phyloP scores from a whole-genome alignment of 2,797 vertebrate genomes.

The Helicolenus hilgendorfi region DNA sequence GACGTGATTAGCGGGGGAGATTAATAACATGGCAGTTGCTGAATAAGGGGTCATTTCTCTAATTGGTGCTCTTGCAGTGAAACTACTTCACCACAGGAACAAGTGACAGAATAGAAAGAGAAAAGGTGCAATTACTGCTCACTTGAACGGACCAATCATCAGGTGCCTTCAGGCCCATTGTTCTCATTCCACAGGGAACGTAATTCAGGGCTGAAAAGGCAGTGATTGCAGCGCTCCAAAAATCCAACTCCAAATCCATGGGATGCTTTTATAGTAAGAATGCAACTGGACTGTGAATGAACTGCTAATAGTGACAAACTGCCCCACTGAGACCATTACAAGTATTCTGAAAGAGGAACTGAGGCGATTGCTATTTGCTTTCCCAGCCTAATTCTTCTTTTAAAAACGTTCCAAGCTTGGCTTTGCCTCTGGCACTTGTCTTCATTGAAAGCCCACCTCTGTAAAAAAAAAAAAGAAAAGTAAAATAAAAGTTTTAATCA shows the following conservation, averaged over 20 bases:
- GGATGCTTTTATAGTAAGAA: conserved; percentile 55
- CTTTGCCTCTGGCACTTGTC: background rate
- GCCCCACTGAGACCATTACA: conserved; percentile 43
- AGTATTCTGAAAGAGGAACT: conserved; percentile 41
- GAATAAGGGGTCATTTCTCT: background rate
- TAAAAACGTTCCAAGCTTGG: background rate
- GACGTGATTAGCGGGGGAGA: background rate
- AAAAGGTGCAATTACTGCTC: conserved; percentile 34
- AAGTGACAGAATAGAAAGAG: background rate
- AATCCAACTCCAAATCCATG: conserved; percentile 55
- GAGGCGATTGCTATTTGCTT: conserved; percentile 42
- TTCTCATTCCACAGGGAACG: conserved; percentile 23
- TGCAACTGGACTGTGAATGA: conserved; percentile 69
- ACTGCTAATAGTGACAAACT: conserved; percentile 78
- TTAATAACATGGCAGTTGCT: background rate
- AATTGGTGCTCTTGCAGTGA: background rate
- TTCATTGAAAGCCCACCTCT: conserved; percentile 22
- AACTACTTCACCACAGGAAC: background rate
- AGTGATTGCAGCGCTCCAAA: conserved; percentile 59
- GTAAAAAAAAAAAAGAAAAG: background rate
- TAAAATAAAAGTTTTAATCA: conserved; percentile 7
- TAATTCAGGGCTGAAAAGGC: conserved; percentile 60
- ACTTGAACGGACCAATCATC: conserved; percentile 39
- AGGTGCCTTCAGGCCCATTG: conserved; percentile 18
- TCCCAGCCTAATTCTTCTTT: conserved; percentile 35